phyloP scores from a whole-genome alignment of 2,113 vertebrate species.

The Felis catus region F.catus_Fca126_mat1.0 CM031422.1:48215001-48215500 shows the following conservation, averaged over 20 bases:
- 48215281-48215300: not conserved
- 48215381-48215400: not conserved
- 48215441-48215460: not conserved
- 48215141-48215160: not conserved
- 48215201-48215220: not conserved
- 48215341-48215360: not conserved
- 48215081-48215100: not conserved
- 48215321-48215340: not conserved
- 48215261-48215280: not conserved
- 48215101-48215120: not conserved
- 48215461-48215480: not conserved
- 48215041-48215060: not conserved
- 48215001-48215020: not conserved
- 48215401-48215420: not conserved
- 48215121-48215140: not conserved
- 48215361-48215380: not conserved
- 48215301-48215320: not conserved
- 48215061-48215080: not conserved
- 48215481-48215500: not conserved
- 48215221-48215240: not conserved
- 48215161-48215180: not conserved
- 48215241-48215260: not conserved
- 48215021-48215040: not conserved
- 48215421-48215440: not conserved
- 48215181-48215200: not conserved